Base-by-base conservation (phyloP, 2,113 vertebrate species). In the Alouatta palliata region DNA sequence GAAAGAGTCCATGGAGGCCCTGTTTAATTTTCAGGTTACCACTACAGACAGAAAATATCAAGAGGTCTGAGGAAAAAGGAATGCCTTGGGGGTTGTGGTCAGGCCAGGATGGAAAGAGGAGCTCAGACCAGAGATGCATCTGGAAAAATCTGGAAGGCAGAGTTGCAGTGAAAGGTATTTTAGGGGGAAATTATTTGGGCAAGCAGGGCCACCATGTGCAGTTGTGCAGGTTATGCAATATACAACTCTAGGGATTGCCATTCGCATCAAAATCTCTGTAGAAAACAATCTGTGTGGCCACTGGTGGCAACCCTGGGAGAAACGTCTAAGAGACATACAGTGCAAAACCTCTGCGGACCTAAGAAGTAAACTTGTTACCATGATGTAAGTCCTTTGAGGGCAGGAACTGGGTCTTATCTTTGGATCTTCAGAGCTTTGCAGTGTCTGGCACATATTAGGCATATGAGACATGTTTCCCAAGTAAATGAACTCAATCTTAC, bases 21-120 rank as follows among this genome's bases (percentile, higher is more conserved):
- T 73, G 12, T 89, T 92, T 93, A 90, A 93, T 73, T 94, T 96
- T 95, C 43, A 97, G 54, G 45, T 95, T 89, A 75, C 49, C 68
- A 77, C 43, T 61, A 80, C 4, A 91, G 58, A 71, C n/a, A 37
- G 23, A 95, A 87, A 84, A 83, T 66, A 17, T 45, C 54, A 80
- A 19, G 27, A 83, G 19, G 45, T 79, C 16, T 70, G n/a, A 77
- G 43, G 49, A 84, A 92, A 90, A 40, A 73, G 35, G 21, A 94
- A 49, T 3, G 0, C 37, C 30, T 47, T 96, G 54, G 17, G 19
- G 40, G 1, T 37, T 92, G 49, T 91, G 64, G 37, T 80, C 82
- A 94, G 86, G 75, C 9, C 45, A 94, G 40, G 27, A 80, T 58
- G 35, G 25, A 95, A 76, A 96, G 21, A 68, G 30, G 23, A 80